Conservation (phyloP, 2,113 vertebrate genomes). For the Natator depressus region DNA sequence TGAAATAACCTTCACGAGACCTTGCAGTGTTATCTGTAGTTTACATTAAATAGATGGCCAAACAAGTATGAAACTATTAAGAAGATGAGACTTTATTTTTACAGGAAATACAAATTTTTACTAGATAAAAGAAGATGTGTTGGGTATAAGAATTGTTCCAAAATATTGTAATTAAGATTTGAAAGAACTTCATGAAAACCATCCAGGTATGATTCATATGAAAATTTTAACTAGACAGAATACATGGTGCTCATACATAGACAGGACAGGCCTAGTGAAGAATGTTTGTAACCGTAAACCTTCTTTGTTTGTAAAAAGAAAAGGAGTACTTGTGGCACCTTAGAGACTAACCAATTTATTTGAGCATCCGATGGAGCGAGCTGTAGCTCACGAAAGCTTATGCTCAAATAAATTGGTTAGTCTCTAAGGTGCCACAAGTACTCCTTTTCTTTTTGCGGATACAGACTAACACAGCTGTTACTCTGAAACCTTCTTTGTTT, state of each 20-base stretch:
- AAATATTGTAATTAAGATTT: not conserved
- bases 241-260: not conserved
- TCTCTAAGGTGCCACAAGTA: no score
- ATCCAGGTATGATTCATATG: not conserved
- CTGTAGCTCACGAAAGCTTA: no score
- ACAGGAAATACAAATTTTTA: not conserved
- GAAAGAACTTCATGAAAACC: not conserved
- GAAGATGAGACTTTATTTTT: not conserved
- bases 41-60: not conserved
- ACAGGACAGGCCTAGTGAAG: not conserved
- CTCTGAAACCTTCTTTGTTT: not conserved
- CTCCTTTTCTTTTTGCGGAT: no score
- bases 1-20: not conserved
- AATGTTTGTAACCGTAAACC: not conserved
- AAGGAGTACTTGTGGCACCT: no score
- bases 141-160: not conserved
- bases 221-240: not conserved
- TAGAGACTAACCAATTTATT: no score
- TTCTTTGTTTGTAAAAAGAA: not conserved
- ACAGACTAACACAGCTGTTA: no score
- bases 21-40: not conserved
- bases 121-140: rapidly evolving
- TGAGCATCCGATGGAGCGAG: no score
- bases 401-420: no score
- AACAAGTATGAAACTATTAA: not conserved